Conservation (phyloP, 2,797 vertebrate genomes). For the Lepus oiostolus region DNA sequence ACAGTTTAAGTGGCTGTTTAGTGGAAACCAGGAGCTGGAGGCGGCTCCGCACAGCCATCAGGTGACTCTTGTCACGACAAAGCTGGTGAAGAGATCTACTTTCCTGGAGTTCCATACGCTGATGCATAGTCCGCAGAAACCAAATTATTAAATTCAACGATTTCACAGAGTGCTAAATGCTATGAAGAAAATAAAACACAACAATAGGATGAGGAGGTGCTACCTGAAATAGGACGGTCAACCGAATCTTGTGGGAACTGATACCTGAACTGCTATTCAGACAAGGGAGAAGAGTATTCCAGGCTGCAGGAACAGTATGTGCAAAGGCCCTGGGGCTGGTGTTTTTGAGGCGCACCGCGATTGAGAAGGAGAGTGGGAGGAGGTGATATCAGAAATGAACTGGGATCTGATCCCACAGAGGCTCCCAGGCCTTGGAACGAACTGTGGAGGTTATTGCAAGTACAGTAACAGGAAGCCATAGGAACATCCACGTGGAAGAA, state of each 20-base stretch:
- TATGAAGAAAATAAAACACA: not conserved
- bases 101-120: not conserved
- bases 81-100: not conserved
- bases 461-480: not conserved
- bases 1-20: not conserved
- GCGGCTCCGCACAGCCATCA: not conserved
- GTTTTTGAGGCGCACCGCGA: not conserved
- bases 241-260: not conserved
- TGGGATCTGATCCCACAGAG: not conserved
- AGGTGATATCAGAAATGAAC: not conserved
- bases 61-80: not conserved
- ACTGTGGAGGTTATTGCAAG: not conserved
- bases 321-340: not conserved
- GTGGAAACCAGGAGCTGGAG: not conserved
- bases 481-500: not conserved
- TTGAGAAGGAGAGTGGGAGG: not conserved
- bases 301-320: not conserved
- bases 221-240: not conserved
- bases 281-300: not conserved
- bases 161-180: not conserved
- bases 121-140: not conserved
- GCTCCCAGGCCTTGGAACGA: not conserved
- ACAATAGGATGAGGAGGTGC: not conserved
- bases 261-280: not conserved
- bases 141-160: not conserved